Percentiles rank a stretch among this genome's conserved stretches.
These are phyloP conservation scores for Saturnia japonica DNA, from an alignment of 2,888 invertebrate species.

Conservation along the genomic window DNA sequence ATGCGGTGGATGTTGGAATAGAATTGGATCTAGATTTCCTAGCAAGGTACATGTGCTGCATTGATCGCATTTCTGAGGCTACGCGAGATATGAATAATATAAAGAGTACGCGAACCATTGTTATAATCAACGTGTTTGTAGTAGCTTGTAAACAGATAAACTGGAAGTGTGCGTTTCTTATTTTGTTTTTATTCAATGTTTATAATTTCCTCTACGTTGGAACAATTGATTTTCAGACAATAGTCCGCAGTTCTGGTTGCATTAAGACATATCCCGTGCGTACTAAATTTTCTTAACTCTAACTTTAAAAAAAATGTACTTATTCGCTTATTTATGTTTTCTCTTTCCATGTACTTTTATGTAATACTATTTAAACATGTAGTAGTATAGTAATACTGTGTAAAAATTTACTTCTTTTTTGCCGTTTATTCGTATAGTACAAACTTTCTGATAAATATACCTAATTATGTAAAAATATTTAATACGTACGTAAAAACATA, in stretches of 20 bases:
- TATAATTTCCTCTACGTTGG: slow-evolving; percentile 46
- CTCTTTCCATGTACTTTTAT: background rate
- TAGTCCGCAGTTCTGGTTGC: slow-evolving; percentile 45
- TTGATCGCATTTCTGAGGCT: slow-evolving; percentile 41
- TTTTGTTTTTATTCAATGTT: slow-evolving; percentile 67
- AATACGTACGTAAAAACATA: no score
- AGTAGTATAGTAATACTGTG: no score
- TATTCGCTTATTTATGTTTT: background rate
- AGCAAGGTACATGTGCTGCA: slow-evolving; percentile 46
- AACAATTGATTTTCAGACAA: slow-evolving; percentile 61
- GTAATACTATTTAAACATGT: no score
- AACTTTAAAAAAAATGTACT: background rate
- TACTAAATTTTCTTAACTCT: background rate
- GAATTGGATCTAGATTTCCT: slow-evolving; percentile 47
- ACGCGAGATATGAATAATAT: slow-evolving; percentile 50
- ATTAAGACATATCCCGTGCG: slow-evolving; percentile 62
- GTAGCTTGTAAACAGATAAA: slow-evolving; percentile 38
- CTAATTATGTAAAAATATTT: no score
- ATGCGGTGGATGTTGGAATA: slow-evolving; percentile 41
- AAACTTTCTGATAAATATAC: no score
- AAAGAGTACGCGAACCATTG: slow-evolving; percentile 48
- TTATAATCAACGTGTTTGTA: slow-evolving; percentile 47
- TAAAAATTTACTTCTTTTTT: no score
- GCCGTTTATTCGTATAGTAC: no score
- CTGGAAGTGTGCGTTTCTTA: slow-evolving; percentile 57